phyloP scores from a whole-genome alignment of 1,140 invertebrate genomes.

The Drosophila triauraria region DNA sequence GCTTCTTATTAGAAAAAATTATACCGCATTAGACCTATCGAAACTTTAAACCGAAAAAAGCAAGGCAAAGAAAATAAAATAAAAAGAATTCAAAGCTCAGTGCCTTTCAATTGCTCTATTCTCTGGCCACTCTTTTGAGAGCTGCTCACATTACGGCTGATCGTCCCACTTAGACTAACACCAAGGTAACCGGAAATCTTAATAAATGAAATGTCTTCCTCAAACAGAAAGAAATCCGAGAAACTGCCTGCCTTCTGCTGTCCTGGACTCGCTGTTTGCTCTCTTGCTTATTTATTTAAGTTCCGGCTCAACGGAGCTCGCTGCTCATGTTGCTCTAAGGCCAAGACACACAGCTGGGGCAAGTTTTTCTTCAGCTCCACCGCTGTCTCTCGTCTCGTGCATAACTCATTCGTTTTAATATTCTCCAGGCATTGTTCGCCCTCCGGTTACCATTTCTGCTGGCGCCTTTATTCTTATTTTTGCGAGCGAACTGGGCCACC shows the following conservation, averaged over 20 bases:
- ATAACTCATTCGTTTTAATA: constrained; percentile 79
- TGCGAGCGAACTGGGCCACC: constrained; percentile 19
- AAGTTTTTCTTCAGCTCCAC: constrained; percentile 26
- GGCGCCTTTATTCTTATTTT: constrained; percentile 23
- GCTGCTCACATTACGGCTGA: constrained; percentile 6
- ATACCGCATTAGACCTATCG: too few relatives aligned
- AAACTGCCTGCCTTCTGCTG: constrained; percentile 10
- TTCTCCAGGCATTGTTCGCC: constrained; percentile 51
- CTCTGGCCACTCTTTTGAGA: too few relatives aligned
- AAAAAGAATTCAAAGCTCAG: too few relatives aligned
- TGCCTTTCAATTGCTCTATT: too few relatives aligned
- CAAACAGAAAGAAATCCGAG: constrained; percentile 25
- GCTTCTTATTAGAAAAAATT: too few relatives aligned
- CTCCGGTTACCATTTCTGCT: constrained; percentile 26
- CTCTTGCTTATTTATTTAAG: constrained; percentile 68
- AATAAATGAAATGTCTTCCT: constrained; percentile 32
- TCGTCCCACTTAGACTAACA: not conserved
- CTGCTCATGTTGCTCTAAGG: constrained; percentile 55
- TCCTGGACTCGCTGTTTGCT: constrained; percentile 16
- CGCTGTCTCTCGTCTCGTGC: constrained; percentile 25
- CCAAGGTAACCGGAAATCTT: constrained; percentile 14
- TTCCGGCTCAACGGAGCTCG: constrained; percentile 47
- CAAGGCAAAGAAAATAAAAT: too few relatives aligned
- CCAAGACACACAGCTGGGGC: constrained; percentile 54
- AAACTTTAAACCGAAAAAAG: too few relatives aligned